phyloP scores from a whole-genome alignment of 2,113 vertebrate genomes.

The Oostethus manadensis region DNA sequence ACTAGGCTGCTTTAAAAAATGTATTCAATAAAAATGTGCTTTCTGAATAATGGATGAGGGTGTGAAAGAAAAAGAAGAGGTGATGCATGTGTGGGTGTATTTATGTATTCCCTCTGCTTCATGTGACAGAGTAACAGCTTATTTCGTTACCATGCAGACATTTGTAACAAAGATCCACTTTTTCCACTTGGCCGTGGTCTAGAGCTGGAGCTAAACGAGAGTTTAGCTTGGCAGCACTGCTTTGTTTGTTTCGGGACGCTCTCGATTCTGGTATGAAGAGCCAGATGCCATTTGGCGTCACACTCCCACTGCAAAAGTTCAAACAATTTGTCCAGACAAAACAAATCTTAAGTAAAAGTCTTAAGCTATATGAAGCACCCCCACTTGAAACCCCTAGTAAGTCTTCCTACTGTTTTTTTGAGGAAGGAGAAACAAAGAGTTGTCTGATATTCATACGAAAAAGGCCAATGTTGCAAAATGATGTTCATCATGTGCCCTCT shows the following conservation, averaged over 20 bases:
- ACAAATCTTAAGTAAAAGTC: not conserved
- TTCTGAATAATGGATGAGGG: slow-evolving; percentile 62
- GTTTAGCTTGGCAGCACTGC: not conserved
- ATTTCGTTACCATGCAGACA: not conserved
- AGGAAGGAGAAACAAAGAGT: slow-evolving; percentile 15
- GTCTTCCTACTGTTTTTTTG: not conserved
- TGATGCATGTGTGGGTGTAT: slow-evolving; percentile 45
- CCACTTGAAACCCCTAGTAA: not conserved
- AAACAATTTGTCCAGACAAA: not conserved
- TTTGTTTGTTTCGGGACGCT: not conserved
- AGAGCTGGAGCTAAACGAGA: not conserved
- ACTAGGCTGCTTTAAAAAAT: slow-evolving; percentile 17
- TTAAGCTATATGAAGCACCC: slow-evolving; percentile 7
- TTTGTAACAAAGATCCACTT: not conserved
- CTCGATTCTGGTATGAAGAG: not conserved
- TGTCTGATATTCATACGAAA: slow-evolving; percentile 14
- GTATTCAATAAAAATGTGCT: slow-evolving; percentile 37
- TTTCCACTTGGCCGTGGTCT: not conserved
- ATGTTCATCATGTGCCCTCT: not conserved
- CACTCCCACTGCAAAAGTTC: not conserved
- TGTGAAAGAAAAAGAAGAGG: slow-evolving; percentile 42
- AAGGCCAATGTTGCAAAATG: not conserved
- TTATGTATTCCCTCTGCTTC: slow-evolving; percentile 32
- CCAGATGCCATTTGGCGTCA: not conserved
- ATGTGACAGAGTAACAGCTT: slow-evolving; percentile 15